A percentile compares a stretch with the other conserved stretches of the same genome.
Evolutionary conservation across 2,113 vertebrate species (phyloP).

Genomic region (Gymnogyps californianus): DNA sequence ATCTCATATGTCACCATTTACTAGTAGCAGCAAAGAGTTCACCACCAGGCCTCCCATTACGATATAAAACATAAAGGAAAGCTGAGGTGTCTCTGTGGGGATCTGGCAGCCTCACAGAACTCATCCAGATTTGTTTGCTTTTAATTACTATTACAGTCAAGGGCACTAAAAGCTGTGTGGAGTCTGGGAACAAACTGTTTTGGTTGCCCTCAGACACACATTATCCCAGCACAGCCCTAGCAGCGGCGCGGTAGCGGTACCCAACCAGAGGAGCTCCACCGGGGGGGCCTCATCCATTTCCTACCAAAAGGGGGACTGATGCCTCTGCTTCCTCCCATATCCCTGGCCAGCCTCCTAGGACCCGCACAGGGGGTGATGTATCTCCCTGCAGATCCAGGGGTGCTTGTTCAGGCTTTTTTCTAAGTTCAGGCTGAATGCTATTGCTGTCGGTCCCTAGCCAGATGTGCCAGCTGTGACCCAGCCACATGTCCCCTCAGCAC

Average conservation of each 20-base stretch:
- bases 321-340: not conserved
- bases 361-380: too few species aligned
- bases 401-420: not conserved
- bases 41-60: not conserved
- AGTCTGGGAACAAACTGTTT: constrained; percentile 43
- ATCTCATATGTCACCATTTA: not conserved
- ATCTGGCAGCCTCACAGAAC: not conserved
- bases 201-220: constrained; percentile 2
- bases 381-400: not conserved
- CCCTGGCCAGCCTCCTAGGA: not conserved
- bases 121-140: constrained; percentile 52
- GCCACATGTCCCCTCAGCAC: not conserved
- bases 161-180: not conserved
- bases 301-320: not conserved
- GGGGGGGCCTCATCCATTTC: not conserved
- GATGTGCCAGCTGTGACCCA: not conserved
- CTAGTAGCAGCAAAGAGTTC: constrained; percentile 9
- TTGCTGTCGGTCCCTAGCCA: not conserved
- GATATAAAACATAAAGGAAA: constrained; percentile 14
- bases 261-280: not conserved
- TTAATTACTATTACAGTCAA: constrained; percentile 41
- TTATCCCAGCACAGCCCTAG: not conserved
- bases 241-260: accelerated
- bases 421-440: not conserved
- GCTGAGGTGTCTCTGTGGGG: constrained; percentile 21